Evolutionary conservation across 2,113 vertebrate genomes (phyloP).

Genomic region (Paedocypris sp.): DNA sequence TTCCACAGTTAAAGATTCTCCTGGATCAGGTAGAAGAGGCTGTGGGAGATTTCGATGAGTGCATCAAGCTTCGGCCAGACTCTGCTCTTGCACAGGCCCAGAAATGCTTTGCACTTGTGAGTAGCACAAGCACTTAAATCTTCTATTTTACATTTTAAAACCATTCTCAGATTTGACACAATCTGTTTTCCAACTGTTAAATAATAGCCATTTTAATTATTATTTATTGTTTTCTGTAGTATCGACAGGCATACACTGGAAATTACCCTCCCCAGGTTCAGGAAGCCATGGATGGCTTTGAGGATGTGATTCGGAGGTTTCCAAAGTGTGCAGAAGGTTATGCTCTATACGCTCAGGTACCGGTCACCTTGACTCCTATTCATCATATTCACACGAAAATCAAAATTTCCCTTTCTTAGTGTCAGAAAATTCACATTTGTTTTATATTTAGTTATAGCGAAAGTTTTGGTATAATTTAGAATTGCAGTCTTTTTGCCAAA

Average conservation of each 20-base stretch:
- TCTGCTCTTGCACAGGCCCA: conserved; percentile 96
- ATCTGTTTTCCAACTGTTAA: neutral
- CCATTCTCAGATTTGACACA: neutral
- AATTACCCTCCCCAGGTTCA: conserved; percentile 86
- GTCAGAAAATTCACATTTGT: neutral
- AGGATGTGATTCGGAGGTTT: conserved; percentile 89
- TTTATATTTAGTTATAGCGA: neutral
- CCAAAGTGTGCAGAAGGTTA: conserved; percentile 94
- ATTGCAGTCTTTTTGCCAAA: too few relatives aligned
- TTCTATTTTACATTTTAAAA: neutral
- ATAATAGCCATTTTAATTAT: neutral
- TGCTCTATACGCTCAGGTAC: conserved; percentile 93
- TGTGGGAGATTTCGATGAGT: conserved; percentile 93
- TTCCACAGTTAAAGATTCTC: conserved; percentile 84
- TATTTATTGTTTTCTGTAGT: conserved; percentile 54
- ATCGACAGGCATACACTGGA: conserved; percentile 96
- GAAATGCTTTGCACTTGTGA: conserved; percentile 93
- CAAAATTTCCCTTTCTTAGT: neutral
- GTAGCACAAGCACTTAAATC: conserved; percentile 35
- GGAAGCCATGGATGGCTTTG: conserved; percentile 91
- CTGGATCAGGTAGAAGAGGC: conserved; percentile 97
- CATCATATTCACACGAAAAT: neutral
- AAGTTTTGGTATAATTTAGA: too few relatives aligned
- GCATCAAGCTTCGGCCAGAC: conserved; percentile 86
- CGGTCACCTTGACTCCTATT: neutral